A percentile compares a stretch with the other conserved stretches of the same genome.
Evolutionary conservation across 2,113 vertebrate genomes (phyloP).

Genomic region (Tringa solitaria): DNA sequence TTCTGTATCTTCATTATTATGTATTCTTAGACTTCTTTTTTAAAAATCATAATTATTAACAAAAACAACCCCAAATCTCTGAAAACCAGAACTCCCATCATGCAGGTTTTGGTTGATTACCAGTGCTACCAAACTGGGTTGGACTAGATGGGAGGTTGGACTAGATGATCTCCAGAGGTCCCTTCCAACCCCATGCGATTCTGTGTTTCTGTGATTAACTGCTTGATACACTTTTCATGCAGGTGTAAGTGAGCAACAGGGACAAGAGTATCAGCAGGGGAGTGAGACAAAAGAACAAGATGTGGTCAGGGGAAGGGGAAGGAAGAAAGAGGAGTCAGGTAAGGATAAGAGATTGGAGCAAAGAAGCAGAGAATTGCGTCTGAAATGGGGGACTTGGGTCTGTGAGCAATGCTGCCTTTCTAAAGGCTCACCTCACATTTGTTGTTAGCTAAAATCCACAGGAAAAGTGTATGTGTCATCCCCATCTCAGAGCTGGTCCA

Average conservation of each 20-base stretch:
- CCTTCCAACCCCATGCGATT: too few relatives aligned
- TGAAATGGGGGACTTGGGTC: neutral
- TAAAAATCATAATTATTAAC: neutral
- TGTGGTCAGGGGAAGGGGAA: neutral
- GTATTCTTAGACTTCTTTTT: neutral
- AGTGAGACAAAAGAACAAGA: neutral
- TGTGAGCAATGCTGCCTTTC: neutral
- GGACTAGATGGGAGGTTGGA: too few relatives aligned
- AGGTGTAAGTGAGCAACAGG: neutral
- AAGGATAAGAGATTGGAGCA: neutral
- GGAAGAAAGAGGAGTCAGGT: neutral
- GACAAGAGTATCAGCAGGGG: neutral
- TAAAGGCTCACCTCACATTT: neutral
- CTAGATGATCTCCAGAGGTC: too few relatives aligned
- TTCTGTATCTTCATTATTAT: neutral
- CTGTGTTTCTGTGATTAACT: neutral
- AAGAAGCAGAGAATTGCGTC: neutral
- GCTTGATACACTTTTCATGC: neutral
- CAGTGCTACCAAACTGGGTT: neutral
- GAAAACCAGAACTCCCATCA: neutral
- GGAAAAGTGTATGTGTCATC: neutral
- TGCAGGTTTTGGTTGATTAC: neutral
- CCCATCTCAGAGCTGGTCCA: neutral
- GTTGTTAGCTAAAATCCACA: neutral
- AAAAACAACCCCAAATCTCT: neutral